Conservation (phyloP, 2,113 vertebrate genomes). For the Toxotes chatareus region DNA sequence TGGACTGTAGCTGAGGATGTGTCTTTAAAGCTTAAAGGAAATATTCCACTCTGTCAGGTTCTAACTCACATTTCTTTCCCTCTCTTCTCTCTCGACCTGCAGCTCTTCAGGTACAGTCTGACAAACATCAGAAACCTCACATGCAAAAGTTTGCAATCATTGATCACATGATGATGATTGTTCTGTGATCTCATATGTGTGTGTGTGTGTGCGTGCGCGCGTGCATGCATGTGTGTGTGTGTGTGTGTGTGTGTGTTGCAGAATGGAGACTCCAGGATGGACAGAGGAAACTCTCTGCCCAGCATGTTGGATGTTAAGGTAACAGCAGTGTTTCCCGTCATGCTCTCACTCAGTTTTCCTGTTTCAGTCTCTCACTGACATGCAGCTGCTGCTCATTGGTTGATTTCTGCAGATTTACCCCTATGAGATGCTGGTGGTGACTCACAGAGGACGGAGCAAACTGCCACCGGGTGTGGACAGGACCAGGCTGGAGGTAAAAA, state of each 20-base stretch:
- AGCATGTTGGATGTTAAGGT: slow-evolving; percentile 93
- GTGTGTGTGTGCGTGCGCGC: too few species aligned
- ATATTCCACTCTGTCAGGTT: not conserved
- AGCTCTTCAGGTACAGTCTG: slow-evolving; percentile 69
- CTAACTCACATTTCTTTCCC: not conserved
- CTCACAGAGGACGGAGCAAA: slow-evolving; percentile 86
- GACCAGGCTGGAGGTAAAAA: slow-evolving; percentile 84
- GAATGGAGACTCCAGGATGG: slow-evolving; percentile 93
- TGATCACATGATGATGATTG: not conserved
- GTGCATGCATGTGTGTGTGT: not conserved
- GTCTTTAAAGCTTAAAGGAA: too few species aligned
- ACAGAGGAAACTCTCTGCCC: slow-evolving; percentile 92
- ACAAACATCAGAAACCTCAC: not conserved
- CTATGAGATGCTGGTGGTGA: slow-evolving; percentile 91
- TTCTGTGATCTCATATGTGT: too few species aligned
- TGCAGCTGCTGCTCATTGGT: not conserved
- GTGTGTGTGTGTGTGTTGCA: slow-evolving; percentile 68
- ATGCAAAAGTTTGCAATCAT: not conserved
- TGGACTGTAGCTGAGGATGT: too few species aligned
- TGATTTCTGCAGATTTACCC: slow-evolving; percentile 78
- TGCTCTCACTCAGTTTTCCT: too few species aligned
- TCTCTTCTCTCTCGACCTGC: slow-evolving; percentile 36
- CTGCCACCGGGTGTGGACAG: slow-evolving; percentile 92
- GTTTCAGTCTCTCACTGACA: not conserved
- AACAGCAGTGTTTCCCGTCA: not conserved